Percentiles rank a stretch among this genome's conserved stretches.
Conservation (phyloP, 2,797 vertebrate genomes). For the Nothura maculosa region DNA sequence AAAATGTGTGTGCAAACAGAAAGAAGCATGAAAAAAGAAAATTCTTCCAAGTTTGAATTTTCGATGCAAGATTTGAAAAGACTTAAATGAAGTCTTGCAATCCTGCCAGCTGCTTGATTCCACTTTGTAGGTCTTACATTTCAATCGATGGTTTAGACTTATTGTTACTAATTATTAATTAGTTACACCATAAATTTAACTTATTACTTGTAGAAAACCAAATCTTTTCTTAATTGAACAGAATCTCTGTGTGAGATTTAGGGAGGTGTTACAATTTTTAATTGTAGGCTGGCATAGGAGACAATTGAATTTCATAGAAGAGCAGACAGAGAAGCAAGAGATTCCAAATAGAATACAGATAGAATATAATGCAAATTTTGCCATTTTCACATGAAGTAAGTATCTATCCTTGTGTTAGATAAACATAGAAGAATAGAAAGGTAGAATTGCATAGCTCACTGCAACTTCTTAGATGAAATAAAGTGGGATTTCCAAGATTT, state of each 20-base stretch:
- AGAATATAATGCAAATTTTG: background rate
- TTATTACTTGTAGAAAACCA: background rate
- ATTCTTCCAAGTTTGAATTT: background rate
- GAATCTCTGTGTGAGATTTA: background rate
- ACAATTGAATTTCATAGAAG: background rate
- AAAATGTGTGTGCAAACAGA: background rate
- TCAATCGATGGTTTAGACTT: background rate
- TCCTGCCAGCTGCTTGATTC: background rate
- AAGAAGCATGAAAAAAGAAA: background rate
- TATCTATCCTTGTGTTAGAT: background rate
- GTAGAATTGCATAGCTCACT: background rate
- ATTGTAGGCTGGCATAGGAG: background rate
- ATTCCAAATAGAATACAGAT: background rate
- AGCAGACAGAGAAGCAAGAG: background rate
- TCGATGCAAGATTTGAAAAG: background rate
- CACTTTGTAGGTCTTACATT: background rate
- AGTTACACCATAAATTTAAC: background rate
- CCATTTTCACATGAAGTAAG: background rate
- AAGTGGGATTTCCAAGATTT: background rate
- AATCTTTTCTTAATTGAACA: background rate
- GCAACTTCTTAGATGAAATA: background rate
- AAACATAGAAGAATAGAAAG: background rate
- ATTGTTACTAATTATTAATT: background rate
- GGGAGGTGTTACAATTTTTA: background rate
- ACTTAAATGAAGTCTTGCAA: background rate